A percentile compares a stretch with the other conserved stretches of the same genome.
Conservation (phyloP, 35 echinoderm and acorn worm species). For the Lytechinus pictus region DNA sequence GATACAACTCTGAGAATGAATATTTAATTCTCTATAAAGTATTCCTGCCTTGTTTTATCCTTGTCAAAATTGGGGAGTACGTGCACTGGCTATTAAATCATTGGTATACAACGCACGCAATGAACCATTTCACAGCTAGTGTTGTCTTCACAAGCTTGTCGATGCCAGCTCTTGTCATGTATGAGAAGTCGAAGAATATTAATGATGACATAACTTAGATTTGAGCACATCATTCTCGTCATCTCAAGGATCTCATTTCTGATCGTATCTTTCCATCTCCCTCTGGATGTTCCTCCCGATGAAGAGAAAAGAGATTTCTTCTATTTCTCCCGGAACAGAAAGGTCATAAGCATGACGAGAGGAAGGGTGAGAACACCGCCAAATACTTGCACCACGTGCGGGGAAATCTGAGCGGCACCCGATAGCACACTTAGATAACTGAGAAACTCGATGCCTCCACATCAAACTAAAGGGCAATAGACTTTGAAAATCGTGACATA, state of each 20-base stretch:
- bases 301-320: background rate
- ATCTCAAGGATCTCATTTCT: background rate
- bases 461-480: conserved; percentile 22
- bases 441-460: conserved; percentile 16
- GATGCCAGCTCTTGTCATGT: background rate
- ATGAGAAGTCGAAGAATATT: background rate
- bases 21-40: no score
- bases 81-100: no score
- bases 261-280: background rate
- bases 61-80: no score
- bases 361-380: background rate
- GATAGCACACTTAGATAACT: conserved; percentile 45
- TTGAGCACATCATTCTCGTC: background rate
- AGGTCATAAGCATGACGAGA: conserved; percentile 10
- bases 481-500: conserved; percentile 38
- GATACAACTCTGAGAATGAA: no score
- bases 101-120: no score
- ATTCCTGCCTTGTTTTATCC: no score
- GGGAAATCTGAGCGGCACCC: background rate
- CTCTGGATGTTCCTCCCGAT: background rate
- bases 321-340: conserved; percentile 1
- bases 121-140: no score
- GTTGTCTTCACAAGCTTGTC: background rate
- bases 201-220: background rate
- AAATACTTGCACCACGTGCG: background rate